Percentiles rank a stretch among this genome's conserved stretches.
phyloP scores from a whole-genome alignment of 1,140 invertebrate species.

The Metaphire vulgaris region DNA sequence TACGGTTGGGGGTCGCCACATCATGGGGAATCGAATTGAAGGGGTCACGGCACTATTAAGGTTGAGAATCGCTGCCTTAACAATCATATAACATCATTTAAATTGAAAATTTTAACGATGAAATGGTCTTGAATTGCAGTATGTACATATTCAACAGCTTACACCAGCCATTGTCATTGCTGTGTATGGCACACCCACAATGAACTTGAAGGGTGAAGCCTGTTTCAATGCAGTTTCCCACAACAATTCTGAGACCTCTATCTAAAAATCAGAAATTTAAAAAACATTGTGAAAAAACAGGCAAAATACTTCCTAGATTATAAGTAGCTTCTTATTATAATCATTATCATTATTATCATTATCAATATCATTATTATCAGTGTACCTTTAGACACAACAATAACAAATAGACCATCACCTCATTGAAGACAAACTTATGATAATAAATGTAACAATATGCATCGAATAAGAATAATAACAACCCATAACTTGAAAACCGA shows the following conservation, averaged over 20 bases:
- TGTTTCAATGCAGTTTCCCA: constrained; percentile 57
- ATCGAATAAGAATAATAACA: too few relatives aligned
- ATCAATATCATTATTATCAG: too few relatives aligned
- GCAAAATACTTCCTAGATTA: too few relatives aligned
- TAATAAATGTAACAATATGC: too few relatives aligned
- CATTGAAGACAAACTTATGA: too few relatives aligned
- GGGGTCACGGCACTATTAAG: background rate
- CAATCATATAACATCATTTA: background rate
- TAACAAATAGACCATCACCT: too few relatives aligned
- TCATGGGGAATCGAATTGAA: background rate
- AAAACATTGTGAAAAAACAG: too few relatives aligned
- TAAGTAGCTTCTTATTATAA: too few relatives aligned
- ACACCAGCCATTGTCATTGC: constrained; percentile 87
- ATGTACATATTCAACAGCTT: constrained; percentile 34
- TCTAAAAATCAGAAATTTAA: too few relatives aligned
- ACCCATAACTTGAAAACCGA: too few relatives aligned
- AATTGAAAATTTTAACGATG: background rate
- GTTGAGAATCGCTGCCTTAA: background rate
- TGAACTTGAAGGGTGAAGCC: constrained; percentile 57
- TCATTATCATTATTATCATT: too few relatives aligned
- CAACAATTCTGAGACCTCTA: constrained; percentile 61
- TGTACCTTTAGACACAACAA: too few relatives aligned
- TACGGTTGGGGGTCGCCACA: background rate
- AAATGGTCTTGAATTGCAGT: background rate
- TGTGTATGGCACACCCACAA: constrained; percentile 96